Percentiles rank a stretch among this genome's conserved stretches.
These are phyloP conservation scores for Leuciscus waleckii DNA, from an alignment of 2,797 vertebrate genomes.

Conservation along the genomic window DNA sequence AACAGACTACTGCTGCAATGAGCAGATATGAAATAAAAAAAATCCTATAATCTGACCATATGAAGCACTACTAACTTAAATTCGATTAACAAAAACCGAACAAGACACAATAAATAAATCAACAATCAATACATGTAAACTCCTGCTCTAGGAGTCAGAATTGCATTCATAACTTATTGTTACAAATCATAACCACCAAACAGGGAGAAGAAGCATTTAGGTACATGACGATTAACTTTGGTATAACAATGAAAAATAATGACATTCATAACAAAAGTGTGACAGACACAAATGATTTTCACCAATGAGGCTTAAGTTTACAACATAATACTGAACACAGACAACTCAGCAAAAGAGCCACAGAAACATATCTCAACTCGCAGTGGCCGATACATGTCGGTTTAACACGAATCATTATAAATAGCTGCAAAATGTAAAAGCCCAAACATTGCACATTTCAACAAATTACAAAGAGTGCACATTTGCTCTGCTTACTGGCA, in stretches of 20 bases:
- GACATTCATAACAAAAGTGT: conserved; percentile 74
- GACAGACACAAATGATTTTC: conserved; percentile 74
- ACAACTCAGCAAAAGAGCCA: conserved; percentile 44
- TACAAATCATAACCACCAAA: conserved; percentile 65
- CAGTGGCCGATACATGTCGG: conserved; percentile 67
- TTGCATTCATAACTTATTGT: conserved; percentile 76
- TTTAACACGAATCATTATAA: conserved; percentile 97
- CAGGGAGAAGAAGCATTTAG: conserved; percentile 58
- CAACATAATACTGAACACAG: conserved; percentile 58
- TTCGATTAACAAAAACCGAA: conserved; percentile 70
- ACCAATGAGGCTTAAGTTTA: conserved; percentile 47
- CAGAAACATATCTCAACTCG: conserved; percentile 28
- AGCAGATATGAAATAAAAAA: conserved; percentile 71
- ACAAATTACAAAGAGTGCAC: conserved; percentile 88
- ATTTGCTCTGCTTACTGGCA: conserved; percentile 82
- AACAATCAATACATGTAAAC: conserved; percentile 74
- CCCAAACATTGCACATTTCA: conserved; percentile 97
- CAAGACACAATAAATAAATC: conserved; percentile 80
- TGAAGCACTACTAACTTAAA: conserved; percentile 52
- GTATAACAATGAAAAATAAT: conserved; percentile 73
- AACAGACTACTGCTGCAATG: conserved; percentile 64
- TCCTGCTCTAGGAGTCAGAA: conserved; percentile 63
- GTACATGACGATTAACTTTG: conserved; percentile 78
- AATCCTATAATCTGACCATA: conserved; percentile 57
- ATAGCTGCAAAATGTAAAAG: conserved; percentile 99